phyloP scores from a whole-genome alignment of 2,113 vertebrate genomes.

The Prietella phreatophila region DNA sequence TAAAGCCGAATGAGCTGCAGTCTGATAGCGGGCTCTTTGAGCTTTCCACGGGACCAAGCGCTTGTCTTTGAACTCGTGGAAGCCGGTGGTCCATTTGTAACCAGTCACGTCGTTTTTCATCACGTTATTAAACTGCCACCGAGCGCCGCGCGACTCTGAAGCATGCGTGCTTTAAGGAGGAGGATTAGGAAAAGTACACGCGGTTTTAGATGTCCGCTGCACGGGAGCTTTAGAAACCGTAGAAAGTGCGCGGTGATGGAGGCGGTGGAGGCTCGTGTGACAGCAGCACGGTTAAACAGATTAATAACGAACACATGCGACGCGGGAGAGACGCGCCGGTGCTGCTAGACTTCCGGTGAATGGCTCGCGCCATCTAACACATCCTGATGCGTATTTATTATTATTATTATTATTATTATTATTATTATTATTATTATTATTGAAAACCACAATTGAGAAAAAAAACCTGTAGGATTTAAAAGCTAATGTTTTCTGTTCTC shows the following conservation, averaged over 20 bases:
- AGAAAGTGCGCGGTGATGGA: slow-evolving; percentile 75
- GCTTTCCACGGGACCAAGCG: neutral
- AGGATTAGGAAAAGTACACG: slow-evolving; percentile 13
- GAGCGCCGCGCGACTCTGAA: neutral
- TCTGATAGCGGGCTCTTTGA: slow-evolving; percentile 32
- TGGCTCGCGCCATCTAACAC: neutral
- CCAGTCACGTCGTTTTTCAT: slow-evolving; percentile 52
- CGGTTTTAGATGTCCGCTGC: slow-evolving; percentile 27
- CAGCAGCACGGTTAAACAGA: slow-evolving; percentile 61
- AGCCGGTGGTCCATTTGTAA: slow-evolving; percentile 43
- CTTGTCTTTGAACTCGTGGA: slow-evolving; percentile 41
- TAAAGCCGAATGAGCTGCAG: slow-evolving; percentile 37
- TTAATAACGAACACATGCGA: slow-evolving; percentile 72
- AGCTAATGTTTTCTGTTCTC: too few relatives aligned
- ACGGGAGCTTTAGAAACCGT: slow-evolving; percentile 65
- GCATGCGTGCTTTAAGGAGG: slow-evolving; percentile 9
- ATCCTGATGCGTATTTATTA: neutral
- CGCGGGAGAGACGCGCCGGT: slow-evolving; percentile 38
- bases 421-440: too few relatives aligned
- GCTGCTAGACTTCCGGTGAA: neutral
- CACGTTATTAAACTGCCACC: slow-evolving; percentile 33
- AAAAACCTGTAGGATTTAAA: too few relatives aligned
- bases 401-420: too few relatives aligned
- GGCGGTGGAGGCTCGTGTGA: slow-evolving; percentile 72
- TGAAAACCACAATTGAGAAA: too few relatives aligned